phyloP scores from a whole-genome alignment of 2,113 vertebrate genomes.

The Megaptera novaeangliae region DNA sequence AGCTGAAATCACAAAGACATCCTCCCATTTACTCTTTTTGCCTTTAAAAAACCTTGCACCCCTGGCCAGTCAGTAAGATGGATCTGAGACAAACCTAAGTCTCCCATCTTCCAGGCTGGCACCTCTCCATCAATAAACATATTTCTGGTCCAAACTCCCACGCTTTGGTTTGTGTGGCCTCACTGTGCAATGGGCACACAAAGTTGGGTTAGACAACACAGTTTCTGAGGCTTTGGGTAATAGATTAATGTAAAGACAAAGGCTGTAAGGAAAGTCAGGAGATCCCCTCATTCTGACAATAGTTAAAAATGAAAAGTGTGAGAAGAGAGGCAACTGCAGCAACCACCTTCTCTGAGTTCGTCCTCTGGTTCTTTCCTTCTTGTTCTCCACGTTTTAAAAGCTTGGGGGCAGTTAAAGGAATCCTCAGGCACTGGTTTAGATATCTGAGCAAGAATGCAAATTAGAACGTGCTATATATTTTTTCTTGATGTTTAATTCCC shows the following conservation, averaged over 20 bases:
- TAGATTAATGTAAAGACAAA: not conserved
- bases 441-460: not conserved
- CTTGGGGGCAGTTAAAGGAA: not conserved
- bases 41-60: not conserved
- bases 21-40: not conserved
- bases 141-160: not conserved
- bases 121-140: not conserved
- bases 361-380: not conserved
- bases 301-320: not conserved
- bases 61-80: not conserved
- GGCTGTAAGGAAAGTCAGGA: not conserved
- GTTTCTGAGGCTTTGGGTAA: not conserved
- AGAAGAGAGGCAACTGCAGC: not conserved
- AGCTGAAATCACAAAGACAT: not conserved
- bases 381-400: not conserved
- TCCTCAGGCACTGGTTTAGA: not conserved
- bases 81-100: not conserved
- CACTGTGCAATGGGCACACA: not conserved
- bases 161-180: not conserved
- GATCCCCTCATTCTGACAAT: not conserved
- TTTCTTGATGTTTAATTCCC: not conserved
- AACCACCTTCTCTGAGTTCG: not conserved
- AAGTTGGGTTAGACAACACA: not conserved
- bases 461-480: not conserved
- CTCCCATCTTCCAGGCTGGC: not conserved